Base-by-base conservation (phyloP, 1,140 invertebrate genomes). In the Triops longicaudatus region DNA sequence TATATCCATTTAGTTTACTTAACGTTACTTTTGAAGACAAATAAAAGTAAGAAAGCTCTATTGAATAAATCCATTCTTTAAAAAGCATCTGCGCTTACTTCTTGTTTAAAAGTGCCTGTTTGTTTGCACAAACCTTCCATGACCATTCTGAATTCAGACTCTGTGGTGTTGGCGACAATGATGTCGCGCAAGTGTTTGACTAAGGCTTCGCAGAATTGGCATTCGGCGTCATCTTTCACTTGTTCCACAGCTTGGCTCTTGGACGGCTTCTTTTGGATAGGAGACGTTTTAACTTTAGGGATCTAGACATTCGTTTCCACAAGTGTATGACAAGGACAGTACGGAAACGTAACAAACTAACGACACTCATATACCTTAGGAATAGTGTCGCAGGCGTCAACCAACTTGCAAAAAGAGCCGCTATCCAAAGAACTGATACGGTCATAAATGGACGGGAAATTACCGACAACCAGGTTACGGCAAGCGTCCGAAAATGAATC, bases 161-260 rank as follows among this genome's bases (percentile, higher is more conserved):
- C 90, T 0, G 94, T 94, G 1, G 93, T 94, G 81, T 96, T 95
- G n/a, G 93, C 89, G 37, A 93, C 86, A 0, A 96, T 83, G 26
- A 93, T 86, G 83, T 95, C 91, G 78, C 88, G 88, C 77, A 95
- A 84, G 85, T 96, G 93, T 43, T 85, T 84, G 0, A 95, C 90
- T 27, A 95, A 82, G 83, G 93, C 91, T 81, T 93, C 89, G 82
- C 93, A 96, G 72, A 96, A 87, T 79, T 95, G 90, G 82, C 93
- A 96, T 22, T 93, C 90, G 43, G 93, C 83, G 83, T 93, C 91
- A 77, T 82, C 81, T 27, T 78, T 78, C 1, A 63, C n/a, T 9
- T 22, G 50, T 5, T n/a, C 50, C 17, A 22, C 3, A 1, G 14
- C 22, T 5, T 63, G 17, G 50, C 10, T 22, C 50, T 63, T 63